Evolutionary conservation across 2,888 invertebrate species (phyloP).

Genomic region (Itoplectis maculator): DNA sequence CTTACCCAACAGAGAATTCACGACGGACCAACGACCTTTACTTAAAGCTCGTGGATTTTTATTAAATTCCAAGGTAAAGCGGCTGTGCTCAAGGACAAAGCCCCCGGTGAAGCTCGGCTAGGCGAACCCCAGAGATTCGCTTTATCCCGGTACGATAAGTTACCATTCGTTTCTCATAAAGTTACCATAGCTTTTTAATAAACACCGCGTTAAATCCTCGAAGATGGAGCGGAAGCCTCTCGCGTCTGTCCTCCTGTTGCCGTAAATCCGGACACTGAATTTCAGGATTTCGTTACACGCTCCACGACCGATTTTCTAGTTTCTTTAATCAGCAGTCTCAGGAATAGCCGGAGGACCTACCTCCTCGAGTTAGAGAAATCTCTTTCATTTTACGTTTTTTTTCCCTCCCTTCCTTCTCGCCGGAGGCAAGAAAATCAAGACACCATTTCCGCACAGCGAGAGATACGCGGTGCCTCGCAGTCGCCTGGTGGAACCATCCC

Average conservation of each 20-base stretch:
- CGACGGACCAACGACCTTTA: constrained; percentile 43
- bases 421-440: constrained; percentile 19
- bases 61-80: constrained; percentile 68
- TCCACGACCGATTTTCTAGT: not conserved
- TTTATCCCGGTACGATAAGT: constrained; percentile 19
- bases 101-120: not conserved
- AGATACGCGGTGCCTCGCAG: not conserved
- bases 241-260: not conserved
- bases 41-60: constrained; percentile 68
- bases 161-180: constrained; percentile 5
- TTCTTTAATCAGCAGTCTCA: not conserved
- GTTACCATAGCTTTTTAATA: not conserved
- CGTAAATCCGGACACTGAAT: not conserved
- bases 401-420: not conserved
- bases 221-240: not conserved
- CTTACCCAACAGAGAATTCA: constrained; percentile 1
- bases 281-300: not conserved
- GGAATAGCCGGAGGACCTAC: not conserved
- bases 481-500: not conserved
- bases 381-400: not conserved
- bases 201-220: not conserved
- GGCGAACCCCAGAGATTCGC: not conserved
- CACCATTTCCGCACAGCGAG: not conserved
- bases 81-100: constrained; percentile 25
- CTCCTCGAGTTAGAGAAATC: not conserved